Base-by-base conservation (phyloP, 2,113 vertebrate genomes). In the Hippocampus barbouri region DNA sequence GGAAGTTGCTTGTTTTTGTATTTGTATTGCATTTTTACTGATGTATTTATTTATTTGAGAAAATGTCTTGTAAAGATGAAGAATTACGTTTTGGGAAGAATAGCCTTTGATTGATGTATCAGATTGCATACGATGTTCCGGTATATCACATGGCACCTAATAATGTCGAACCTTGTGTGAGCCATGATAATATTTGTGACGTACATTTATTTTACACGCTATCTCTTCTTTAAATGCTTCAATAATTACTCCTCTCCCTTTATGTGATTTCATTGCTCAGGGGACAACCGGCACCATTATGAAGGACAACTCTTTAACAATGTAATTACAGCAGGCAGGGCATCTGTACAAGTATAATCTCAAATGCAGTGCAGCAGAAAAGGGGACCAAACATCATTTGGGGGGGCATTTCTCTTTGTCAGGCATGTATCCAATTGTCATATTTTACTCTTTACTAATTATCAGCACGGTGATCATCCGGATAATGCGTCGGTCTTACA, bases 251-350 rank as follows among this genome's bases (percentile, higher is more conserved):
- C 72, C 53, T 64, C 40, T 43, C 27, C 16, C 68, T 45, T 74
- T n/a, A 57, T 73, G 72, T 83, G 66, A 80, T 76, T 65, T 80
- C 74, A 81, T 75, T 81, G 75, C 84, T 84, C 84, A 71, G 71
- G 85, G 88, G 84, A 86, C 72, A 16, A 60, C 75, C 87, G 79
- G 85, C 83, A 87, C 84, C 79, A 81, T 90, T 91, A 90, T 83
- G 20, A 65, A 78, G 66, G 71, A 81, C 69, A 80, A 89, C 83
- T 87, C 86, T 84, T 88, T 88, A 88, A 88, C 79, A 73, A 74
- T 77, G 81, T 85, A 86, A 91, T 90, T 89, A 88, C 83, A 63
- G n/a, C 66, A 77, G 71, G 53, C 59, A 76, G 88, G 85, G 88
- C 79, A 83, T 81, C 78, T 41, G 69, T 57, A 77, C 76, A 79